phyloP scores from a whole-genome alignment of 2,113 vertebrate species.

The Egretta garzetta region DNA sequence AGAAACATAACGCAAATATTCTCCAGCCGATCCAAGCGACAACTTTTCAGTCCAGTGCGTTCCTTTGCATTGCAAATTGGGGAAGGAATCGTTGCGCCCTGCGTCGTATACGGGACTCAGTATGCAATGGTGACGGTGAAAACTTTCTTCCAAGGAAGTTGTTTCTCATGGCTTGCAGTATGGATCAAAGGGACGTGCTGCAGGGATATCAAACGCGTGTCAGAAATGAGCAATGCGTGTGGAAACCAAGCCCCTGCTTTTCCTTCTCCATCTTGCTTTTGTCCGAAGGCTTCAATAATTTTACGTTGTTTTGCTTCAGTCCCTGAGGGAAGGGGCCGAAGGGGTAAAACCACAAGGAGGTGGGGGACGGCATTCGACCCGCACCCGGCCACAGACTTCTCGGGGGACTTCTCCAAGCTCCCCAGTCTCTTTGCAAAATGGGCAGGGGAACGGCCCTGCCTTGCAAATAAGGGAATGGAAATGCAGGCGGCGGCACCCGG shows the following conservation, averaged over 20 bases:
- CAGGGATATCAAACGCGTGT: not conserved
- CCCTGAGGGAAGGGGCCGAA: not conserved
- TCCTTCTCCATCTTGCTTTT: not conserved
- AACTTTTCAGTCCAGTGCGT: not conserved
- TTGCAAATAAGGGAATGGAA: not conserved
- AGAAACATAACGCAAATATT: not conserved
- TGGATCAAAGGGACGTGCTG: not conserved
- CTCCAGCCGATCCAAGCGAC: not conserved
- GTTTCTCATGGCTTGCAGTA: not conserved
- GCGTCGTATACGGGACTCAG: not conserved
- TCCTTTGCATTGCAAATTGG: not conserved
- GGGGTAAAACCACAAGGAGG: not conserved
- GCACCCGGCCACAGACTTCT: not conserved
- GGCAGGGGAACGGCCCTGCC: not conserved
- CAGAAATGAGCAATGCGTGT: not conserved
- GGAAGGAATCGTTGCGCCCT: not conserved
- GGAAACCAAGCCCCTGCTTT: not conserved
- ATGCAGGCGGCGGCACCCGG: accelerated
- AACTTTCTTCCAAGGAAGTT: not conserved
- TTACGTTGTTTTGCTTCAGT: not conserved
- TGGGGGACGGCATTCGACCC: accelerated
- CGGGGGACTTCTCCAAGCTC: not conserved
- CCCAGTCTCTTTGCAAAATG: not conserved
- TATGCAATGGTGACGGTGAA: not conserved
- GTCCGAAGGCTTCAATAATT: not conserved